A percentile compares a stretch with the other conserved stretches of the same genome.
Conservation (phyloP, 2,888 invertebrate genomes). For the Steinernema hermaphroditum region DNA sequence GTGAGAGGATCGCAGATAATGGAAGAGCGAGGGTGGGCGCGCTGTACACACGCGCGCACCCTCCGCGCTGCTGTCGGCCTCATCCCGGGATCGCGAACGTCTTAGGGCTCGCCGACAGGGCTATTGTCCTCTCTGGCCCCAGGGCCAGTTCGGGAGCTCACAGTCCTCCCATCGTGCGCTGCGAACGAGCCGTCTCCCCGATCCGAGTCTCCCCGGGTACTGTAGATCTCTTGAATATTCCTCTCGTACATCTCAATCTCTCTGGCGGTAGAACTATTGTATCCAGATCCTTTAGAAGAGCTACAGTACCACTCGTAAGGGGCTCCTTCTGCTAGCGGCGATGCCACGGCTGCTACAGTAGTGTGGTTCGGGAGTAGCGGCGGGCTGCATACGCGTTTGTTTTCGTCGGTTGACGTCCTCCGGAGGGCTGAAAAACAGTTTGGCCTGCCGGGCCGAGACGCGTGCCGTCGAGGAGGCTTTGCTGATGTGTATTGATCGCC, state of each 20-base stretch:
- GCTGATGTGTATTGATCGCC: conserved; percentile 31
- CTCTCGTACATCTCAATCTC: not conserved
- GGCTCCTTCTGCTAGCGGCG: no score
- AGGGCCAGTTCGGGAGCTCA: conserved; percentile 25
- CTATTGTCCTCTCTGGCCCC: conserved; percentile 29
- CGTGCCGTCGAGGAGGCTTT: conserved; percentile 21
- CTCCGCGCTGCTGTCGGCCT: conserved; percentile 17
- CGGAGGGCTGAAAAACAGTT: conserved; percentile 23
- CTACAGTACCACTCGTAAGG: not conserved
- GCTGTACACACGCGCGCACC: conserved; percentile 11
- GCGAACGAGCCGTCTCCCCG: conserved; percentile 6
- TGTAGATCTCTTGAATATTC: not conserved
- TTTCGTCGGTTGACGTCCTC: conserved; percentile 11
- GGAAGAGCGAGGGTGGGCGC: conserved; percentile 10
- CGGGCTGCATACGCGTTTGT: conserved; percentile 18
- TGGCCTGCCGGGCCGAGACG: conserved; percentile 24
- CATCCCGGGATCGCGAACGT: conserved; percentile 30
- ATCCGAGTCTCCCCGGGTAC: not conserved
- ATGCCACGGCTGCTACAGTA: no score
- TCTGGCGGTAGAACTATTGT: no score
- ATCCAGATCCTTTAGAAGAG: not conserved
- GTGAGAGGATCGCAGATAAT: conserved; percentile 8
- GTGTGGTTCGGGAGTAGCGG: not conserved
- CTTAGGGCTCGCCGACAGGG: conserved; percentile 21
- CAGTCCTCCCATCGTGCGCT: conserved; percentile 18